Base-by-base conservation (phyloP, 1,140 invertebrate species). In the Pachypeltis micranthus region DNA sequence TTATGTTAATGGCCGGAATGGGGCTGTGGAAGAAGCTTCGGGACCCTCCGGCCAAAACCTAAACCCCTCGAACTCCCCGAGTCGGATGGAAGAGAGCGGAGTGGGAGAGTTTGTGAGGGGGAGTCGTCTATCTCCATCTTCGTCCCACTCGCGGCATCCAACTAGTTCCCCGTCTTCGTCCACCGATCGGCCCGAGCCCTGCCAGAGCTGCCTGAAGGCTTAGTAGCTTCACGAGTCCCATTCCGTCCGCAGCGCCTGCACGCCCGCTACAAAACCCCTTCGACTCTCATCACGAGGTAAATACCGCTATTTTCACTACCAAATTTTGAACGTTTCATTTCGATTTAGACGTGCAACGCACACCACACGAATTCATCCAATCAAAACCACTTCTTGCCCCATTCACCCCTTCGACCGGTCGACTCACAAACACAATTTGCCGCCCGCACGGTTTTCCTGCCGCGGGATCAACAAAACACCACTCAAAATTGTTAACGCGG, bases 1-100 rank as follows among this genome's bases (percentile, higher is more conserved):
- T 56, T 56, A 56, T 56, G 54, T 56, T 56, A 56, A 56, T 56
- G 54, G 54, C 54, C 54, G 54, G 54, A 56, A 56, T 25, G 54
- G 54, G 54, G 54, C 54, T 56, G 26, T 56, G 26, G 54, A 56
- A 14, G 25, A 26, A 39, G 7, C 31, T 16, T 10, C 7, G 31
- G 31, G 16, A 16, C 31, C 31, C 31, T 39, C 31, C 31, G 31
- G 7, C 7, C 31, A 10, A 7, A 7, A 16, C 31, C 31, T 7
- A 39, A 39, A 10, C 31, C 31, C 7, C 16, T 16, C 31, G 31
- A 39, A 39, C 31, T 39, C 31, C 31, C 31, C n/a, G n/a, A n/a
- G n/a, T n/a, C n/a, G n/a, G n/a, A n/a, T n/a, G n/a, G n/a, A n/a
- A n/a, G n/a, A n/a, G n/a, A n/a, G n/a, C n/a, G n/a, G n/a, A n/a